These are phyloP conservation scores for Rhombomys opimus DNA, from an alignment of 2,113 vertebrate species.

Conservation along the genomic window DNA sequence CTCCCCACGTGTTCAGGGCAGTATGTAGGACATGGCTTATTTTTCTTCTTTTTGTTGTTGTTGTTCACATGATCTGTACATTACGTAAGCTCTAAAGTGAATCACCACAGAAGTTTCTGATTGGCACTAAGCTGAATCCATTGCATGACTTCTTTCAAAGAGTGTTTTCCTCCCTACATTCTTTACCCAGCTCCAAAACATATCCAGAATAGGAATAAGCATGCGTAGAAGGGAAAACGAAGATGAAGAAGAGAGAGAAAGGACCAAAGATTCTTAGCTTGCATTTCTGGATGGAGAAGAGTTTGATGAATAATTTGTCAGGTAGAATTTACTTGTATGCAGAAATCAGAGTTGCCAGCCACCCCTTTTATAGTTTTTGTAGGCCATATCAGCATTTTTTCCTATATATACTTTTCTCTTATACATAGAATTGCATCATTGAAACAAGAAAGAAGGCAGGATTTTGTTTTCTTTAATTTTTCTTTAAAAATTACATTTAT, in stretches of 20 bases:
- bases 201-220: neutral
- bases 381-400: conserved; percentile 30
- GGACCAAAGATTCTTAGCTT: neutral
- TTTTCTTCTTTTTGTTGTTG: neutral
- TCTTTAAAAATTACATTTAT: neutral
- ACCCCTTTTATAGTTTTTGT: neutral
- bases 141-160: neutral
- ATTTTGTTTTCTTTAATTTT: conserved; percentile 22
- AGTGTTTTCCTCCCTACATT: neutral
- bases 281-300: neutral
- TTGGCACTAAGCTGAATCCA: conserved; percentile 8
- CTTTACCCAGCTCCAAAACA: neutral
- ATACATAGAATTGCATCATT: conserved; percentile 21
- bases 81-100: too few species aligned
- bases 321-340: conserved; percentile 22
- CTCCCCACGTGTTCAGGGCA: neutral
- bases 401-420: conserved; percentile 57
- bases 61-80: neutral
- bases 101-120: neutral
- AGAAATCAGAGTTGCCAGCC: neutral
- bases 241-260: neutral
- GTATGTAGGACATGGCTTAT: neutral
- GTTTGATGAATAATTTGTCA: neutral
- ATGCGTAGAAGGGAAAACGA: conserved; percentile 16
- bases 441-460: conserved; percentile 46